Conservation (phyloP, 2,113 vertebrate species). For the Poeciliopsis retropinna region DNA sequence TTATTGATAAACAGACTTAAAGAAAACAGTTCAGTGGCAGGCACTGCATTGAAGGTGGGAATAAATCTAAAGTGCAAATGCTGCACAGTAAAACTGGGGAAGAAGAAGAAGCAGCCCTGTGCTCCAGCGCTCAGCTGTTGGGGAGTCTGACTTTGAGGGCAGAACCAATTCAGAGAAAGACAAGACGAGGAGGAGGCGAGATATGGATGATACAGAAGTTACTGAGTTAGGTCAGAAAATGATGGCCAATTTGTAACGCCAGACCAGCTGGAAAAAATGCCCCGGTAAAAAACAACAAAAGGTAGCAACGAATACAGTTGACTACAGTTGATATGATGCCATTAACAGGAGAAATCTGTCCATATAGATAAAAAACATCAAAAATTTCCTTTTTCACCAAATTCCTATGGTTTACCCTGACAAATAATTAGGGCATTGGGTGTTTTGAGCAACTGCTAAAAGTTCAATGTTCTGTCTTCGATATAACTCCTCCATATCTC, state of each 20-base stretch:
- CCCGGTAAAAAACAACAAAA: background rate
- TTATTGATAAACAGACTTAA: constrained; percentile 40
- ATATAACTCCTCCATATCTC: constrained; percentile 1
- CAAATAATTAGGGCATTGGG: background rate
- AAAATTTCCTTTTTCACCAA: background rate
- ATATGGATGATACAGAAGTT: background rate
- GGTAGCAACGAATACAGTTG: background rate
- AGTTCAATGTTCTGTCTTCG: background rate
- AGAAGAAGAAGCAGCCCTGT: background rate
- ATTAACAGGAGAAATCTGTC: background rate
- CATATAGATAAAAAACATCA: background rate
- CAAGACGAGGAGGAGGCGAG: constrained; percentile 19
- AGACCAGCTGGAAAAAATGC: constrained; percentile 41
- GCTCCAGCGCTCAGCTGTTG: background rate
- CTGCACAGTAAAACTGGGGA: constrained; percentile 23
- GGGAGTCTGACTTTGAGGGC: constrained; percentile 3
- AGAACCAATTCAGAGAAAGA: background rate
- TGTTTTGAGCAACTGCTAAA: background rate
- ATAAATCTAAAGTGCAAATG: constrained; percentile 60
- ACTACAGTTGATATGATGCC: background rate
- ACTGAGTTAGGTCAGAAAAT: background rate
- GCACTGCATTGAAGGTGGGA: background rate
- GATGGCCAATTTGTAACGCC: background rate
- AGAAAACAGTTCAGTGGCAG: constrained; percentile 5
- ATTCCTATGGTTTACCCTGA: background rate